Percentiles rank a stretch among this genome's conserved stretches.
These are phyloP conservation scores for Anolis carolinensis DNA, from an alignment of 2,113 vertebrate species.

Conservation along the genomic window DNA sequence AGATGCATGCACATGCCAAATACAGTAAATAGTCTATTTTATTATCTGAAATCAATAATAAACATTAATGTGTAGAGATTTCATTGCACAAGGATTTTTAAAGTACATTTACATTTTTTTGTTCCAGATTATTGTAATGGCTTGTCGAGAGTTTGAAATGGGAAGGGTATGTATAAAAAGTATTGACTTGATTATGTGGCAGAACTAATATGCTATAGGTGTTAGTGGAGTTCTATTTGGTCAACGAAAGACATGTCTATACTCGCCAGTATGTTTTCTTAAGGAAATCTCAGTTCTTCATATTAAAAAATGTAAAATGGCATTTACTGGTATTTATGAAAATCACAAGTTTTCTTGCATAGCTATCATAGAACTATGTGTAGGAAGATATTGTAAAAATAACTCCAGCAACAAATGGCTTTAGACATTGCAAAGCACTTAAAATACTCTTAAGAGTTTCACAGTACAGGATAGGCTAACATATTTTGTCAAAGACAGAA, in stretches of 20 bases:
- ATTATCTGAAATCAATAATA: no score
- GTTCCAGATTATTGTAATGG: conserved; percentile 96
- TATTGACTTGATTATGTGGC: neutral
- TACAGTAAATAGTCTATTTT: no score
- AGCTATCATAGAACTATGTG: neutral
- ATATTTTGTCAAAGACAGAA: no score
- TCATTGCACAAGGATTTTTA: neutral
- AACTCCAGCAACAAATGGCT: no score
- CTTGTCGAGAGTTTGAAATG: conserved; percentile 99
- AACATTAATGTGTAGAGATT: neutral
- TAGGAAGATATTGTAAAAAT: neutral
- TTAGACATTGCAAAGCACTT: neutral
- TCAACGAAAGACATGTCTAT: neutral
- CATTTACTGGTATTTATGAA: neutral
- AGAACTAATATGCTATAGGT: neutral
- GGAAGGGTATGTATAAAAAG: conserved; percentile 87
- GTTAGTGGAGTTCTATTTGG: neutral
- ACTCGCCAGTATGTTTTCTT: neutral
- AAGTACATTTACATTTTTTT: neutral
- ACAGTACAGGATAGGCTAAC: no score
- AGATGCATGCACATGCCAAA: neutral
- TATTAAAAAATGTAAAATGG: neutral
- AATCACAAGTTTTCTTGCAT: neutral
- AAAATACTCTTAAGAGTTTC: neutral
- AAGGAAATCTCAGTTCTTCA: neutral